A percentile compares a stretch with the other conserved stretches of the same genome.
phyloP scores from a whole-genome alignment of 2,888 invertebrate species.

The Plagodis dolabraria region DNA sequence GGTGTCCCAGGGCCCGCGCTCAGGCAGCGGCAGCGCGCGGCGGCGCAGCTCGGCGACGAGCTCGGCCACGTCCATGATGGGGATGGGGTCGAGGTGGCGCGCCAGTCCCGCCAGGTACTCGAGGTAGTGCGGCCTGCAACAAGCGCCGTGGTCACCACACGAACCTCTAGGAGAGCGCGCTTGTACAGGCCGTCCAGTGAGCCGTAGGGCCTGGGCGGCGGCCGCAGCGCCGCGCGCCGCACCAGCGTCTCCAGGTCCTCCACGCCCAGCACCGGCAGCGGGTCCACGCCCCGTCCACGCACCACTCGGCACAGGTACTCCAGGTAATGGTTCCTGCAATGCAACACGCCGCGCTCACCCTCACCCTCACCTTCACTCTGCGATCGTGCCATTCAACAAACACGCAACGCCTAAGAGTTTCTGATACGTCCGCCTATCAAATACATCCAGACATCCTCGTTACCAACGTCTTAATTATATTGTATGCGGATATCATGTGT shows the following conservation, averaged over 20 bases:
- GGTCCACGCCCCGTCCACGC: slow-evolving; percentile 89
- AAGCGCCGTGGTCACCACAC: slow-evolving; percentile 54
- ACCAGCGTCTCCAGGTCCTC: slow-evolving; percentile 94
- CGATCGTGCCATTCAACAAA: too few relatives aligned
- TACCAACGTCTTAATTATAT: too few relatives aligned
- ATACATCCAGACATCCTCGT: too few relatives aligned
- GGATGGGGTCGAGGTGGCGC: slow-evolving; percentile 94
- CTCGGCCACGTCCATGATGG: slow-evolving; percentile 94
- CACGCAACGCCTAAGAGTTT: too few relatives aligned
- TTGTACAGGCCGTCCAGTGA: slow-evolving; percentile 87
- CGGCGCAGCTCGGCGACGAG: slow-evolving; percentile 94
- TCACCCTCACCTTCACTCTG: slow-evolving; percentile 41
- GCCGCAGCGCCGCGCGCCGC: slow-evolving; percentile 88
- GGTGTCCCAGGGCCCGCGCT: slow-evolving; percentile 91
- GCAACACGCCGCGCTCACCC: slow-evolving; percentile 66
- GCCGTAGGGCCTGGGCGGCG: slow-evolving; percentile 92
- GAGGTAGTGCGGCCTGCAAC: slow-evolving; percentile 94
- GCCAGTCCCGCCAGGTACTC: slow-evolving; percentile 97
- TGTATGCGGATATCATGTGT: too few relatives aligned
- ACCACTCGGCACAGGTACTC: slow-evolving; percentile 94
- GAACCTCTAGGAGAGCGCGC: slow-evolving; percentile 87
- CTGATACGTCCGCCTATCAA: too few relatives aligned
- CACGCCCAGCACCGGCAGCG: slow-evolving; percentile 89
- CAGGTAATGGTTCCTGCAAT: slow-evolving; percentile 93
- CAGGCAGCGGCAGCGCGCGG: slow-evolving; percentile 93